phyloP scores from a whole-genome alignment of 2,888 invertebrate genomes.

The Creontiades dilutus region DNA sequence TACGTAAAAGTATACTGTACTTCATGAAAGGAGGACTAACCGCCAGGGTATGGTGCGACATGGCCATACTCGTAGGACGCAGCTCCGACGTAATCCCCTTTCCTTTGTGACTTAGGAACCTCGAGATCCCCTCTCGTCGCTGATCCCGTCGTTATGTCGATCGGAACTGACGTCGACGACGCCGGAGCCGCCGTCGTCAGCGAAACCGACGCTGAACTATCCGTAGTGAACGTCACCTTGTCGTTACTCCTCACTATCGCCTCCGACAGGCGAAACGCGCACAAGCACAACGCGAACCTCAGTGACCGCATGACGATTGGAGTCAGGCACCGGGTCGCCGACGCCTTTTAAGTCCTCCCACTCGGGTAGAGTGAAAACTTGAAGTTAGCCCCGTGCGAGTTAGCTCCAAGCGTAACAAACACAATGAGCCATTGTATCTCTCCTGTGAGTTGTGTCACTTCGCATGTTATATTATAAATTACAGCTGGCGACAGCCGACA shows the following conservation, averaged over 20 bases:
- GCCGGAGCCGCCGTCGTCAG: constrained; percentile 35
- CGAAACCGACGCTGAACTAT: background rate
- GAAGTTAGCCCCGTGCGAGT: constrained; percentile 9
- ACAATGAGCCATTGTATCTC: constrained; percentile 65
- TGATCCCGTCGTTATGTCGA: constrained; percentile 49
- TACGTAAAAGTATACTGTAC: too few species aligned
- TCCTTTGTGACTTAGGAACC: constrained; percentile 19
- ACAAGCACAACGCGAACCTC: constrained; percentile 10
- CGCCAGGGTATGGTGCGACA: constrained; percentile 48
- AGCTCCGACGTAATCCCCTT: constrained; percentile 51
- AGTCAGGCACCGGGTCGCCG: background rate
- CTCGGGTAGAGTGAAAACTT: constrained; percentile 40
- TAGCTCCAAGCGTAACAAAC: constrained; percentile 42
- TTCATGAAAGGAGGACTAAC: constrained; percentile 12
- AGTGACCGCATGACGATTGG: constrained; percentile 38
- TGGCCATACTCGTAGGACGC: constrained; percentile 65
- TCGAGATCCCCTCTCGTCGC: background rate
- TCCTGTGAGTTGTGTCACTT: constrained; percentile 16
- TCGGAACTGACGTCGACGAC: background rate
- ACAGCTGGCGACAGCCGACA: background rate
- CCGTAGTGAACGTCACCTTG: background rate
- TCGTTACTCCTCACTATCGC: constrained; percentile 40
- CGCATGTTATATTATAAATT: background rate
- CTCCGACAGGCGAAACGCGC: constrained; percentile 12
- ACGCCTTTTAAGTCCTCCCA: constrained; percentile 52